Evolutionary conservation across 2,888 invertebrate species (phyloP), one percentile per base, ranked within the genome.

Genomic region (Caprella mutica): DNA sequence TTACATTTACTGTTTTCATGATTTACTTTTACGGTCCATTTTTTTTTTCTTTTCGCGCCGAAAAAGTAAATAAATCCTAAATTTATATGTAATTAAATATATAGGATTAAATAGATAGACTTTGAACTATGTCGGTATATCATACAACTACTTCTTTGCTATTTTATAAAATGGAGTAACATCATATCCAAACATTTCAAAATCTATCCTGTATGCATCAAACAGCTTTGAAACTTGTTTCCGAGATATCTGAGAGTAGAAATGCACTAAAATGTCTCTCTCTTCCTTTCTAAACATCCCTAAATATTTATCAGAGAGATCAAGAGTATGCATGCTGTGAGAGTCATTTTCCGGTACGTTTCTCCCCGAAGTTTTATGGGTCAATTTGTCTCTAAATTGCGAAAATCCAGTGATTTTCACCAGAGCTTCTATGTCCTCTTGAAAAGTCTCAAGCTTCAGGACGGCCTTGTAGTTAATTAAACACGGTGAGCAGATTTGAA

Each of bases 101-200:
- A n/a, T n/a, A n/a, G n/a, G n/a, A n/a, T n/a, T n/a, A n/a, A n/a
- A n/a, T n/a, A n/a, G n/a, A n/a, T n/a, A n/a, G n/a, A n/a, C n/a
- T n/a, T n/a, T n/a, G n/a, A n/a, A n/a, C n/a, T n/a, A n/a, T n/a
- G n/a, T n/a, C n/a, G n/a, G n/a, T n/a, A n/a, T n/a, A n/a, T n/a
- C n/a, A n/a, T n/a, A n/a, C n/a, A n/a, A n/a, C n/a, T n/a, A n/a
- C n/a, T n/a, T n/a, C n/a, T n/a, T n/a, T n/a, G n/a, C n/a, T n/a
- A n/a, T n/a, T n/a, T n/a, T n/a, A n/a, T n/a, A n/a, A 58, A 27
- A 58, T 12, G 53, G 58, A 33, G 35, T 48, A 17, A 58, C 23
- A 24, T 33, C 35, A 26, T 82, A 82, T 67, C 80, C 80, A 69
- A 82, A 83, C 74, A 83, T 78, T 72, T 82, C 80, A 71, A 82